A percentile compares a stretch with the other conserved stretches of the same genome.
Evolutionary conservation across 2,797 vertebrate species (phyloP).

Genomic region (Chanos chanos): DNA sequence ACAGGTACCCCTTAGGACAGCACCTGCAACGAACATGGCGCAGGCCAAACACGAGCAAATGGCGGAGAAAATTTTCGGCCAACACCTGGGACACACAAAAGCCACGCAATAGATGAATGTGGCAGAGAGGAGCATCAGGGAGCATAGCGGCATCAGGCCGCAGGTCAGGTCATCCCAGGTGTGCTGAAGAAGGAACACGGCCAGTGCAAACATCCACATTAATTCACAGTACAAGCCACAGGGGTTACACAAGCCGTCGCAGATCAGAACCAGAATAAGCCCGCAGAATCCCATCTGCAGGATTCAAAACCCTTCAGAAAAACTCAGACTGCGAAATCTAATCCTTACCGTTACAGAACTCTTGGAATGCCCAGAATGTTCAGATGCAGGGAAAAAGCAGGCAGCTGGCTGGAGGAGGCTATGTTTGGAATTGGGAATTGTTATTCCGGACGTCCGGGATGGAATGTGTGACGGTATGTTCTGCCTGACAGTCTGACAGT

Average conservation of each 20-base stretch:
- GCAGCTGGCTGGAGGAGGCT: too few relatives aligned
- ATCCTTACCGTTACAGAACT: too few relatives aligned
- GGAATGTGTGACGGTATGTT: too few relatives aligned
- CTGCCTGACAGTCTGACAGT: too few relatives aligned
- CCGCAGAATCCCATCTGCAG: conserved; percentile 59
- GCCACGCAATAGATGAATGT: conserved; percentile 60
- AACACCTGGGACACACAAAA: conserved; percentile 34
- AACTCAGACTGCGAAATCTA: conserved; percentile 25
- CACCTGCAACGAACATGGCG: conserved; percentile 56
- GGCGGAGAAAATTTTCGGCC: conserved; percentile 53
- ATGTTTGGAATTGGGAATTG: too few relatives aligned
- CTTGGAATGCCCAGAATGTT: too few relatives aligned
- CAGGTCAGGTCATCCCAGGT: conserved; percentile 62
- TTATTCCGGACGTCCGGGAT: too few relatives aligned
- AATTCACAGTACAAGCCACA: conserved; percentile 74
- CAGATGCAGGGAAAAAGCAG: too few relatives aligned
- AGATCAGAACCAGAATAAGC: conserved; percentile 56
- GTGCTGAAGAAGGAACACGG: conserved; percentile 51
- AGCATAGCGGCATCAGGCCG: conserved; percentile 61
- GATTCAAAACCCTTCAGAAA: conserved; percentile 50
- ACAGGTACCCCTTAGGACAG: conserved; percentile 66
- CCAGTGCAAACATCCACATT: conserved; percentile 69
- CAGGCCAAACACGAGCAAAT: conserved; percentile 61
- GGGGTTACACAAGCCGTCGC: rapidly evolving
- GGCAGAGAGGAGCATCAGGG: conserved; percentile 60